Conservation (phyloP, 1,140 invertebrate genomes). For the Apis florea region DNA sequence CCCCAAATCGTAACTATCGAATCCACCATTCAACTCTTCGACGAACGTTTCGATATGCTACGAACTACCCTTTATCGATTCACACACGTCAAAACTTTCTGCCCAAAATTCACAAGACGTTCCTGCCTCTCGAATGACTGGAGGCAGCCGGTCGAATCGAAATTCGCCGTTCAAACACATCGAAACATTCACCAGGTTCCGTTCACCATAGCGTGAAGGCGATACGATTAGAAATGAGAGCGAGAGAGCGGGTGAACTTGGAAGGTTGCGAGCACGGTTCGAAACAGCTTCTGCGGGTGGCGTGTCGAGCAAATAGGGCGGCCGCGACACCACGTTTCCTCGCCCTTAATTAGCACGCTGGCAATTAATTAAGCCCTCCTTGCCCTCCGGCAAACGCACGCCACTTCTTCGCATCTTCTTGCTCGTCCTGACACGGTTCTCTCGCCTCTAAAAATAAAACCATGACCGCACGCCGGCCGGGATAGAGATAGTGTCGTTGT, state of each 20-base stretch:
- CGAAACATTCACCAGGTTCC: neutral
- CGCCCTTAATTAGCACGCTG: constrained; percentile 46
- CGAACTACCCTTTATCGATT: neutral
- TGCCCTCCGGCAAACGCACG: constrained; percentile 2
- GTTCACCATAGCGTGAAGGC: neutral
- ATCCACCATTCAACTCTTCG: neutral
- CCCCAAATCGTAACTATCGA: neutral
- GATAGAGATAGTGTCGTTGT: constrained; percentile 27
- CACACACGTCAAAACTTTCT: neutral
- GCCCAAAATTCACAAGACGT: neutral
- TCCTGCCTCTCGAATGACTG: too few species aligned
- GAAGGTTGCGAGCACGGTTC: constrained; percentile 24
- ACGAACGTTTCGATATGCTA: neutral
- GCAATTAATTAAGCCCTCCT: constrained; percentile 53
- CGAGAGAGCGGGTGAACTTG: constrained; percentile 7
- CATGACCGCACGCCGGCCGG: neutral
- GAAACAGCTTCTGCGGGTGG: constrained; percentile 1
- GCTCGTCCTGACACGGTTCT: neutral
- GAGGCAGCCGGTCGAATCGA: neutral
- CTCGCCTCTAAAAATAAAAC: constrained; percentile 49
- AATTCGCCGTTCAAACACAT: neutral
- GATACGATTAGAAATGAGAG: constrained; percentile 38
- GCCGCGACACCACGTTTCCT: constrained; percentile 15
- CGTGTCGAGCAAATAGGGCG: constrained; percentile 11
- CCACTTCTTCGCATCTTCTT: constrained; percentile 43